Percentiles rank a stretch among this genome's conserved stretches.
phyloP scores from a whole-genome alignment of 2,113 vertebrate species.

The Diglossa brunneiventris region DNA sequence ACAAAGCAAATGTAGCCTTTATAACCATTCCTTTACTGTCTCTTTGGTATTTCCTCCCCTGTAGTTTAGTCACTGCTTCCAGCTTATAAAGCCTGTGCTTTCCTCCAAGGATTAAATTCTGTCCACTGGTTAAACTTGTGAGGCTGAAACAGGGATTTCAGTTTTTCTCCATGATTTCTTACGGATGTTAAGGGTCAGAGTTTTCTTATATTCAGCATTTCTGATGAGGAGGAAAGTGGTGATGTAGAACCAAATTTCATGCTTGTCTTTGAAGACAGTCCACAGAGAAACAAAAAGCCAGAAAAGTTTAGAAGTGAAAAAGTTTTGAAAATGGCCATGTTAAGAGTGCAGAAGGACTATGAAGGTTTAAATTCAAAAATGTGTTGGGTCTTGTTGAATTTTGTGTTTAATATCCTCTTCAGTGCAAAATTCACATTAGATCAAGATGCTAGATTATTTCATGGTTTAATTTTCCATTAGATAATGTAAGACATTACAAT shows the following conservation, averaged over 20 bases:
- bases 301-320: not conserved
- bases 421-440: not conserved
- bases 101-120: not conserved
- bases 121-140: not conserved
- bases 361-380: not conserved
- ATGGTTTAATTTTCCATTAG: not conserved
- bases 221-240: not conserved
- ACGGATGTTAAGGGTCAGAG: not conserved
- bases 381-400: accelerated
- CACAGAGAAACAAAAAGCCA: not conserved
- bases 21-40: not conserved
- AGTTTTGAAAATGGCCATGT: not conserved
- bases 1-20: not conserved
- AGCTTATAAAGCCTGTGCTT: not conserved
- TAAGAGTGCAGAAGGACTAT: not conserved
- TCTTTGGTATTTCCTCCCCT: not conserved
- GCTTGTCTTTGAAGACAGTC: not conserved
- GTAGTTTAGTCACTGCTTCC: not conserved
- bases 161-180: not conserved
- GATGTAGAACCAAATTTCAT: not conserved
- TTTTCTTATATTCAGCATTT: not conserved
- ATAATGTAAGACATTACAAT: not conserved
- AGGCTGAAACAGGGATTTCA: not conserved
- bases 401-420: not conserved
- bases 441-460: not conserved